Conservation (phyloP, 2,113 vertebrate genomes). For the Calypte anna region DNA sequence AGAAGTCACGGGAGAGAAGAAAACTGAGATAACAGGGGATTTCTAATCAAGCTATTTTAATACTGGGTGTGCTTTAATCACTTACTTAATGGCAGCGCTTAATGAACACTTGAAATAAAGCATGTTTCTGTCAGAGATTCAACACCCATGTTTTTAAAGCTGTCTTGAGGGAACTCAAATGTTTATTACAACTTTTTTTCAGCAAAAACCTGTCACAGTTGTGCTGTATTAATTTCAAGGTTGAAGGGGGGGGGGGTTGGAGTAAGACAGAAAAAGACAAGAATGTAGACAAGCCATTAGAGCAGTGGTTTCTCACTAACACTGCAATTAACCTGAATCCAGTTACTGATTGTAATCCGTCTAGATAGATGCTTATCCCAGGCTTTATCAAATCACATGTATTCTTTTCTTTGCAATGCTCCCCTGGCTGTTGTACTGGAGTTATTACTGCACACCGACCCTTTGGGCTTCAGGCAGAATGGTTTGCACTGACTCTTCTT, state of each 20-base stretch:
- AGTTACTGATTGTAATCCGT: not conserved
- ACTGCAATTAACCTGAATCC: not conserved
- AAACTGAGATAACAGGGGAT: conserved; percentile 49
- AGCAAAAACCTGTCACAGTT: not conserved
- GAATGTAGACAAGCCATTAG: not conserved
- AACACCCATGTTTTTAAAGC: conserved; percentile 18
- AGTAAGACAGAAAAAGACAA: not conserved
- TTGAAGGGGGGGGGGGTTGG: not conserved
- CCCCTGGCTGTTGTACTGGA: not conserved
- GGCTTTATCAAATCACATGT: conserved; percentile 4
- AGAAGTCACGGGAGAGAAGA: conserved; percentile 32
- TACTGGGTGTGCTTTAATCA: conserved; percentile 59
- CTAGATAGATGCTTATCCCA: not conserved
- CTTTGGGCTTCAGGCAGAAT: not conserved
- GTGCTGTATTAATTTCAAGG: conserved; percentile 32
- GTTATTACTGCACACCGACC: not conserved
- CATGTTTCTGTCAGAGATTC: conserved; percentile 42
- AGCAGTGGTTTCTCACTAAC: not conserved
- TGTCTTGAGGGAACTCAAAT: conserved; percentile 56
- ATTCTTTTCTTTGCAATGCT: not conserved
- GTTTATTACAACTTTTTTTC: conserved; percentile 52
- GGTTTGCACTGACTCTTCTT: not conserved
- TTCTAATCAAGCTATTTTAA: conserved; percentile 65
- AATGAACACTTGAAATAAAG: conserved; percentile 61
- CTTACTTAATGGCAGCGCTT: conserved; percentile 38